phyloP scores from a whole-genome alignment of 2,888 invertebrate species.

The Ormyrus labotus region DNA sequence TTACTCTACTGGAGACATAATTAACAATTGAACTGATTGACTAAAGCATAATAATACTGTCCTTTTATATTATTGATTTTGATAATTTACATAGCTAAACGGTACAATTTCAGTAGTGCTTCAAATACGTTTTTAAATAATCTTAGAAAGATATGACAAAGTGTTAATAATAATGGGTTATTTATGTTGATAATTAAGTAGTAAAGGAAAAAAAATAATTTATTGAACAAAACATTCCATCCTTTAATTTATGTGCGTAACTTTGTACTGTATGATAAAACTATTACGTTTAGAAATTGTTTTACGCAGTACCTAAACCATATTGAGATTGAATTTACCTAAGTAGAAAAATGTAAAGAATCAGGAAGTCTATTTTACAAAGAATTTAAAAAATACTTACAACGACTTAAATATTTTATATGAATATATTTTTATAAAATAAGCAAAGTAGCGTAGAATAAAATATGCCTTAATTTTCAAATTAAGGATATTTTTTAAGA shows the following conservation, averaged over 20 bases:
- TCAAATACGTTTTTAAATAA: not conserved
- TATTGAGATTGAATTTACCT: constrained; percentile 20
- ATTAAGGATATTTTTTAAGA: constrained; percentile 11
- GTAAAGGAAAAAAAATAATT: too few species aligned
- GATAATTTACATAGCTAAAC: too few species aligned
- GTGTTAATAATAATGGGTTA: too few species aligned
- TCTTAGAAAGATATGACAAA: too few species aligned
- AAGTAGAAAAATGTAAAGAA: constrained; percentile 11
- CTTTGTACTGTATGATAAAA: not conserved
- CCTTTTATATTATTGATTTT: too few species aligned
- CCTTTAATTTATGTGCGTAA: not conserved
- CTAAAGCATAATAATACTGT: too few species aligned
- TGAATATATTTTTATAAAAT: constrained; percentile 10
- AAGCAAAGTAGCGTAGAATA: not conserved
- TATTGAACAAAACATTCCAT: not conserved
- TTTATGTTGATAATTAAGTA: too few species aligned
- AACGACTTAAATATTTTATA: not conserved
- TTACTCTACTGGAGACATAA: too few species aligned
- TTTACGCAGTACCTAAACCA: not conserved
- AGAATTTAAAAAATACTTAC: constrained; percentile 1
- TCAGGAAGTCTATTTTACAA: not conserved
- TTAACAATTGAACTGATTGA: too few species aligned
- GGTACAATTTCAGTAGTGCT: not conserved
- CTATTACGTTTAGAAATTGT: constrained; percentile 6
- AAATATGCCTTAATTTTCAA: not conserved